These are phyloP conservation scores for Eulacestoma nigropectus DNA, from an alignment of 2,113 vertebrate species.

Conservation along the genomic window DNA sequence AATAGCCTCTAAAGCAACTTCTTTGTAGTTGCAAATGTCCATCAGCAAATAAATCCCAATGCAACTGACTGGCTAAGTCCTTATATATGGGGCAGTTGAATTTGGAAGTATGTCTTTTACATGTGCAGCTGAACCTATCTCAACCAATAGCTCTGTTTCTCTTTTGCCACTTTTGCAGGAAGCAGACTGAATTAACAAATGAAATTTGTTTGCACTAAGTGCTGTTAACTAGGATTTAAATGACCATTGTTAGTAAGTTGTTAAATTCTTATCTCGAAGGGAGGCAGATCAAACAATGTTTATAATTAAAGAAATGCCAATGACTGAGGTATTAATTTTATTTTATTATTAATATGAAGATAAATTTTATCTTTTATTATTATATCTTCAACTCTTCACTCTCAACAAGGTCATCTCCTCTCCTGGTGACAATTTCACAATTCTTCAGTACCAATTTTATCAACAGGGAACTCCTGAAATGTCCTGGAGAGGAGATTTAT, in stretches of 20 bases:
- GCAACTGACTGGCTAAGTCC: neutral
- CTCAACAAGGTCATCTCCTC: neutral
- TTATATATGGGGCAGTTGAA: neutral
- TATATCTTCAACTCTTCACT: neutral
- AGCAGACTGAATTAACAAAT: neutral
- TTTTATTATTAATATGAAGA: neutral
- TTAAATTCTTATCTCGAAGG: neutral
- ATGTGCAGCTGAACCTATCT: neutral
- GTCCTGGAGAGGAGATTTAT: neutral
- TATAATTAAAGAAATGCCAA: neutral
- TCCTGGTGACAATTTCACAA: neutral
- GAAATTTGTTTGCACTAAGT: neutral
- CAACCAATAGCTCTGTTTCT: neutral
- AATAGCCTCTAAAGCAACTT: neutral
- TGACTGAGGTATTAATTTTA: neutral
- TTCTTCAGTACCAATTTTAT: neutral
- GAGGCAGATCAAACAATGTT: neutral
- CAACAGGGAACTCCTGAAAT: neutral
- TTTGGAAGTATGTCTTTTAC: neutral
- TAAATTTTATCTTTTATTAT: neutral
- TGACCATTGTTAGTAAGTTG: neutral
- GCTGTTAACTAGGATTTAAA: neutral
- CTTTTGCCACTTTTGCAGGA: neutral
- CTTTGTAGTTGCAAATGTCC: neutral
- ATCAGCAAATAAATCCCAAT: neutral